Evolutionary conservation across 2,113 vertebrate species (phyloP).

Genomic region (Dicaeum eximium): DNA sequence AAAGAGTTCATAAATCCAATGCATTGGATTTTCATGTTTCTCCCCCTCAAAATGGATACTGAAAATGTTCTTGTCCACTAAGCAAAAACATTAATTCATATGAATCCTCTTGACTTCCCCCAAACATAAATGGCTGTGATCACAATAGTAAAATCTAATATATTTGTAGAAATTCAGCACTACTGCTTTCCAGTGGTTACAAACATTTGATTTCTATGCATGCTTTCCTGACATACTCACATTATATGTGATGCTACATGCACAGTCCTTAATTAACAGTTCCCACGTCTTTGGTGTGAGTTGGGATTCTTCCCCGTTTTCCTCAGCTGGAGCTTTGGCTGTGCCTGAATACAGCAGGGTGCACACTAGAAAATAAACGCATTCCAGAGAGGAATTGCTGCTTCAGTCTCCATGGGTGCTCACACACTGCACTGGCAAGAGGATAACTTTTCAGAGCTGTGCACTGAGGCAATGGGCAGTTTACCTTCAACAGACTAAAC

Average conservation of each 20-base stretch:
- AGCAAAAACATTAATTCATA: neutral
- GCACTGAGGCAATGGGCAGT: neutral
- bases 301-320: neutral
- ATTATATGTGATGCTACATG: neutral
- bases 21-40: neutral
- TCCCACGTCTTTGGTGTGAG: neutral
- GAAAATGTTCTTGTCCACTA: neutral
- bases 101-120: neutral
- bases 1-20: neutral
- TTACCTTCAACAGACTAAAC: neutral
- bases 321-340: neutral
- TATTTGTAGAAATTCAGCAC: neutral
- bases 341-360: neutral
- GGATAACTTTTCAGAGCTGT: neutral
- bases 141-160: neutral
- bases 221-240: neutral
- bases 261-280: neutral
- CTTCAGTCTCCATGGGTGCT: neutral
- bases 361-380: neutral
- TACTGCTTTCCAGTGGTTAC: neutral
- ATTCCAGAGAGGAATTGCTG: neutral
- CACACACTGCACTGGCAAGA: neutral
- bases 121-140: accelerated
- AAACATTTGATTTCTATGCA: neutral
- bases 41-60: neutral